Evolutionary conservation across 2,888 invertebrate genomes (phyloP).

Genomic region (Monoplex corrugatus): DNA sequence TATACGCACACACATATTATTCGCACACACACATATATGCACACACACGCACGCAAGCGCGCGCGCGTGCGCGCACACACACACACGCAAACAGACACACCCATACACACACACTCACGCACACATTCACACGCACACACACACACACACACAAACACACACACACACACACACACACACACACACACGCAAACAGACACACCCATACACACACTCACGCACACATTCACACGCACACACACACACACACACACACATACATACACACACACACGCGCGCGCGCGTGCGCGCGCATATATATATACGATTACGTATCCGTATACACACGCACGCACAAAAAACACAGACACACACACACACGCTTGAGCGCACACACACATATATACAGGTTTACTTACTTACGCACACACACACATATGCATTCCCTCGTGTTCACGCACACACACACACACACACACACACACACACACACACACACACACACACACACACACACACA

Average conservation of each 20-base stretch:
- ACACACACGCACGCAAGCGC: not conserved
- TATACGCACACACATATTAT: no score
- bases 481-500: no score
- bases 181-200: not conserved
- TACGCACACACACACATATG: no score
- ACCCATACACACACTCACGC: not conserved
- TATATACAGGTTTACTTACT: no score
- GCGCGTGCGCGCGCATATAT: not conserved
- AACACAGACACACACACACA: no score
- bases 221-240: not conserved
- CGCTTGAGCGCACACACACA: no score
- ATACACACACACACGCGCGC: not conserved
- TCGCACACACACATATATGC: not conserved
- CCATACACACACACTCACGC: not conserved
- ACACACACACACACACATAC: constrained; percentile 25
- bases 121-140: not conserved
- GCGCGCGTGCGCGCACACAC: not conserved
- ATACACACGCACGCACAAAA: no score
- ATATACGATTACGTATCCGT: not conserved
- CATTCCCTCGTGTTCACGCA: no score
- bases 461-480: no score
- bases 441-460: no score
- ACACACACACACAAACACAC: not conserved
- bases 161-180: not conserved
- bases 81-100: not conserved